Evolutionary conservation across 2,797 vertebrate genomes (phyloP).

Genomic region (Crossoptilon crossoptilon): DNA sequence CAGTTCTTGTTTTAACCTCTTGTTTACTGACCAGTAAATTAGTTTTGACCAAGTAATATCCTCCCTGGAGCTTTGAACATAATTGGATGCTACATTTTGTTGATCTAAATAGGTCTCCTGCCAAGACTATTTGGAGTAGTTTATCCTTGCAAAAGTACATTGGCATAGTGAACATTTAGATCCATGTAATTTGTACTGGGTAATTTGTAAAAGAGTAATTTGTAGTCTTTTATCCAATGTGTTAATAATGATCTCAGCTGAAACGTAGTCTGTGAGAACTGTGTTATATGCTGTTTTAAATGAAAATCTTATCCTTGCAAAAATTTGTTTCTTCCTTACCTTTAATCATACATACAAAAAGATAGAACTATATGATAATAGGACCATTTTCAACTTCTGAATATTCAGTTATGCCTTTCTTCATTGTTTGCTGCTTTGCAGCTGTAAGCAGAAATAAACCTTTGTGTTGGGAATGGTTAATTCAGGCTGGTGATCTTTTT

Average conservation of each 20-base stretch:
- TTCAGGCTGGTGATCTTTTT: not conserved
- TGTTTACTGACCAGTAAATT: slow-evolving; percentile 7
- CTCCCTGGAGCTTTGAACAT: not conserved
- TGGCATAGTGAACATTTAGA: not conserved
- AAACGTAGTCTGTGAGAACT: not conserved
- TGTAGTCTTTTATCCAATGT: not conserved
- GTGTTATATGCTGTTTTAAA: not conserved
- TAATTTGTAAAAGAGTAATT: too few relatives aligned
- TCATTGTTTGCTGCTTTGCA: not conserved
- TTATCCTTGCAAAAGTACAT: not conserved
- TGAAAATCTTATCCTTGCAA: not conserved
- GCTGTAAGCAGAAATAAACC: not conserved
- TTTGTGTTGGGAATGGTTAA: not conserved
- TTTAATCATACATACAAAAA: not conserved
- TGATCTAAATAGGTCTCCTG: not conserved
- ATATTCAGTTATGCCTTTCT: not conserved
- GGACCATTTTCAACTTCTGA: not conserved
- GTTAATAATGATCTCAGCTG: not conserved
- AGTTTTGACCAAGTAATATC: not conserved
- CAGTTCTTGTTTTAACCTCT: slow-evolving; percentile 40
- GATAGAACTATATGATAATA: not conserved
- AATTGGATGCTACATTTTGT: not conserved
- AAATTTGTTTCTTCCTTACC: not conserved
- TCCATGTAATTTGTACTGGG: not conserved
- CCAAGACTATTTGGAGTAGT: not conserved